phyloP scores from a whole-genome alignment of 2,888 invertebrate species.

The Eremobia ochroleuca region DNA sequence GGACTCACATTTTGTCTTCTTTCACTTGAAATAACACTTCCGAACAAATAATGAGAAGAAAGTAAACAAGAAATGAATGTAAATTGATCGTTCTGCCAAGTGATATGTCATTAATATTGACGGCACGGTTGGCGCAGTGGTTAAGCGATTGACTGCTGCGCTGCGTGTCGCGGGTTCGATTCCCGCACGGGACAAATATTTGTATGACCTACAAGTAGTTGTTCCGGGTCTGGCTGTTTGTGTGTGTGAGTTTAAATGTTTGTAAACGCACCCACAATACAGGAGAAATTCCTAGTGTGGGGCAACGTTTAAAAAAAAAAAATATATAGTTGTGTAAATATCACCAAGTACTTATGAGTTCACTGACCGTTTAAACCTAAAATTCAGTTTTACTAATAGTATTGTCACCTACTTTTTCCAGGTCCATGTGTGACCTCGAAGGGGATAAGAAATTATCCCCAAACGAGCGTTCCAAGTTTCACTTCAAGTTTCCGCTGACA shows the following conservation, averaged over 20 bases:
- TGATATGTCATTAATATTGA: not conserved
- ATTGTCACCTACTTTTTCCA: conserved; percentile 44
- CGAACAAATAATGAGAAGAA: not conserved
- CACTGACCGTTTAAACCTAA: not conserved
- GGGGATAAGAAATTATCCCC: conserved; percentile 91
- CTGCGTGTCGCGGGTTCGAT: too few species aligned
- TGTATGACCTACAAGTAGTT: too few species aligned
- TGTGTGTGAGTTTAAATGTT: too few species aligned
- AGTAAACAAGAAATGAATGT: not conserved
- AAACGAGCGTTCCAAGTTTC: conserved; percentile 94
- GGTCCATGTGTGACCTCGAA: conserved; percentile 92
- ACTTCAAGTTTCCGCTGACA: conserved; percentile 82
- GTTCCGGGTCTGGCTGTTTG: too few species aligned
- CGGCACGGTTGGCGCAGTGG: too few species aligned
- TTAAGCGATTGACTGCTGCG: too few species aligned
- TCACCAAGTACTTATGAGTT: too few species aligned
- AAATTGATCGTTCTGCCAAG: not conserved
- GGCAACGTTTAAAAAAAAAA: too few species aligned
- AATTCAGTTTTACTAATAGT: not conserved
- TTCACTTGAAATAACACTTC: not conserved
- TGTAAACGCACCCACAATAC: too few species aligned
- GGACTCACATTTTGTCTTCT: not conserved
- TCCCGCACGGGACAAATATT: too few species aligned
- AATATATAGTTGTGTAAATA: too few species aligned
- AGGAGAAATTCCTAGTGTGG: too few species aligned